phyloP scores from a whole-genome alignment of 2,888 invertebrate species.

The Sipha maydis region DNA sequence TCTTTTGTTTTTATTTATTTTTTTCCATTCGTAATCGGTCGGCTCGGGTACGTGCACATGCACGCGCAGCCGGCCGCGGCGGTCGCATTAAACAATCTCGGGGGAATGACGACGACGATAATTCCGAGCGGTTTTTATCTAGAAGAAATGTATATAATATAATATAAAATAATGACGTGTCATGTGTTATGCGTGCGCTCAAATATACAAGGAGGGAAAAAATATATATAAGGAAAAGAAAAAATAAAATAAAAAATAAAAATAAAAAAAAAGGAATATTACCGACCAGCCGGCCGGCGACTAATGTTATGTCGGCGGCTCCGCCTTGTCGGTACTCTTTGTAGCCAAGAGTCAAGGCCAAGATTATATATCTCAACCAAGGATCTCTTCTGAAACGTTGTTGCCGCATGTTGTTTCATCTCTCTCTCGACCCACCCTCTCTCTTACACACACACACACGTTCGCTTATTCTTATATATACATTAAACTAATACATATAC shows the following conservation, averaged over 20 bases:
- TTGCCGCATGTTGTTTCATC: slow-evolving; percentile 57
- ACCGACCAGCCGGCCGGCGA: slow-evolving; percentile 57
- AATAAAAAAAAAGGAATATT: slow-evolving; percentile 47
- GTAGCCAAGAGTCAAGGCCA: slow-evolving; percentile 62
- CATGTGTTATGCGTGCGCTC: slow-evolving; percentile 56
- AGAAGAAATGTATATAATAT: slow-evolving; percentile 21
- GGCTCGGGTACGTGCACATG: background rate
- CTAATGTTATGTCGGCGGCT: slow-evolving; percentile 61
- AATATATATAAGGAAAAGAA: slow-evolving; percentile 30
- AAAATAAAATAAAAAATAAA: slow-evolving; percentile 24
- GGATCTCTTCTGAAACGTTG: slow-evolving; percentile 57
- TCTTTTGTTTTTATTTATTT: slow-evolving; percentile 15
- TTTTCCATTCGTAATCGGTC: background rate
- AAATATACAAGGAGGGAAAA: slow-evolving; percentile 41
- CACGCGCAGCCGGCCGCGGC: background rate
- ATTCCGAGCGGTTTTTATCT: slow-evolving; percentile 47
- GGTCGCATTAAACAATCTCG: background rate
- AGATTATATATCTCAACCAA: slow-evolving; percentile 62
- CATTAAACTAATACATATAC: too few species aligned
- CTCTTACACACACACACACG: background rate
- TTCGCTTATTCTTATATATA: background rate
- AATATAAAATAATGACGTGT: slow-evolving; percentile 61
- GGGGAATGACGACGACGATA: slow-evolving; percentile 33
- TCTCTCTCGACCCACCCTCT: slow-evolving; percentile 14
- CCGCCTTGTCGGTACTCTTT: slow-evolving; percentile 62